Conservation (phyloP, 2,113 vertebrate species). For the Lates calcarifer region DNA sequence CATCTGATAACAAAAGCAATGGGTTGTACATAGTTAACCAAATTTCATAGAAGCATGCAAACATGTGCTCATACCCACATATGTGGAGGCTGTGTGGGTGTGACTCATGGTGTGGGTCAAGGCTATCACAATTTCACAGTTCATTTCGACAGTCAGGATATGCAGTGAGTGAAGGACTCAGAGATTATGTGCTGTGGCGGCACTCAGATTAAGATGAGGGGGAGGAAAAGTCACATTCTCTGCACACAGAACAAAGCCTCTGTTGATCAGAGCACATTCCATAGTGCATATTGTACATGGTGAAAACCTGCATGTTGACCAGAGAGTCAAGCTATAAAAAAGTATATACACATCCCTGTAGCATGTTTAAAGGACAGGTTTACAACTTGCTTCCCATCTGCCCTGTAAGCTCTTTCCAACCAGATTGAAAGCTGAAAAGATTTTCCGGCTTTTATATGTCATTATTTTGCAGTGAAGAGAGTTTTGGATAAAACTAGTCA, state of each 20-base stretch:
- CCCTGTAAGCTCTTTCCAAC: neutral
- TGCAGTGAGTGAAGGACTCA: slow-evolving; percentile 8
- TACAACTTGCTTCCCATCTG: neutral
- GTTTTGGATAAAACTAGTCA: slow-evolving; percentile 28
- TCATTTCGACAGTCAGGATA: slow-evolving; percentile 12
- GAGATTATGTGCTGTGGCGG: slow-evolving; percentile 56
- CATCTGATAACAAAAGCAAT: neutral
- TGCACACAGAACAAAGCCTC: slow-evolving; percentile 71
- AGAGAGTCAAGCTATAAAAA: neutral
- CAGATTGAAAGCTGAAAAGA: slow-evolving; percentile 13
- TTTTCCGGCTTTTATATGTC: slow-evolving; percentile 18
- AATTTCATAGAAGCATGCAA: neutral
- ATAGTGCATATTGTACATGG: slow-evolving; percentile 38
- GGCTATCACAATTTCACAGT: slow-evolving; percentile 34
- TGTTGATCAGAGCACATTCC: slow-evolving; percentile 72
- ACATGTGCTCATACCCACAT: slow-evolving; percentile 23
- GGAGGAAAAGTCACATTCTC: slow-evolving; percentile 74
- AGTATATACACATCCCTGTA: neutral
- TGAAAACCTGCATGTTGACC: slow-evolving; percentile 37
- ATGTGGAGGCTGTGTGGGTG: neutral
- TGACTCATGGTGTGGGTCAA: slow-evolving; percentile 24
- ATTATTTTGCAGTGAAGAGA: slow-evolving; percentile 27
- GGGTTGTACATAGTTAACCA: too few relatives aligned
- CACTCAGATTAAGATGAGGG: slow-evolving; percentile 58
- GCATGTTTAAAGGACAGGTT: slow-evolving; percentile 8